phyloP scores from a whole-genome alignment of 2,797 vertebrate genomes.

The Salmo trutta region DNA sequence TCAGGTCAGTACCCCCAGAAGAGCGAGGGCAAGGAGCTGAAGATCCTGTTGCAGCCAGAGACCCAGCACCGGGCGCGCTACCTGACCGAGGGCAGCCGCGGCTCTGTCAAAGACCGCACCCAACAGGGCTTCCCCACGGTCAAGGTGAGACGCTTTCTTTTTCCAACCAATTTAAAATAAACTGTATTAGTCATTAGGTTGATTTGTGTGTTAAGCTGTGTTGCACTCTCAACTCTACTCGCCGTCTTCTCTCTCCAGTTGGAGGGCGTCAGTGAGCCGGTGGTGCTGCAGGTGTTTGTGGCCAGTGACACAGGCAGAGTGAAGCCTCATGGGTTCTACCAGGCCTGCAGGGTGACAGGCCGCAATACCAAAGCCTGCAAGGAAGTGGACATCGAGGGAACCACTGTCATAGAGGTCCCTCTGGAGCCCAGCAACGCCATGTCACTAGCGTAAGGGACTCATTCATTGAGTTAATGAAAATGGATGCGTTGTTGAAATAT shows the following conservation, averaged over 20 bases:
- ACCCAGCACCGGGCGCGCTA: conserved; percentile 97
- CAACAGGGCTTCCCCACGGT: conserved; percentile 97
- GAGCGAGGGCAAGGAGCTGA: conserved; percentile 95
- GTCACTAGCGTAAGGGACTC: conserved; percentile 90
- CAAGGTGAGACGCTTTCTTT: conserved; percentile 79
- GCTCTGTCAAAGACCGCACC: conserved; percentile 96
- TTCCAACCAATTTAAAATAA: background rate
- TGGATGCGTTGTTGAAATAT: background rate
- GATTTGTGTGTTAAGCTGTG: background rate
- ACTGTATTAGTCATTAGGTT: background rate
- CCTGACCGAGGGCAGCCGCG: conserved; percentile 96
- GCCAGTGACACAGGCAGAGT: conserved; percentile 95
- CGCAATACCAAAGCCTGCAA: conserved; percentile 98
- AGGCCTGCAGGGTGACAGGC: conserved; percentile 95
- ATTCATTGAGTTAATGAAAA: background rate
- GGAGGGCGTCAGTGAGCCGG: conserved; percentile 92
- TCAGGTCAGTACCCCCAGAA: conserved; percentile 91
- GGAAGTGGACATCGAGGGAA: conserved; percentile 97
- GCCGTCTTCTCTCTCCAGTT: conserved; percentile 70
- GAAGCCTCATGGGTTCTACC: conserved; percentile 98
- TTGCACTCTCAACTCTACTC: background rate
- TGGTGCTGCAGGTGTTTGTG: conserved; percentile 95
- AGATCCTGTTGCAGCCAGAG: conserved; percentile 96
- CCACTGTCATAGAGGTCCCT: conserved; percentile 95
- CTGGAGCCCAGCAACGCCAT: conserved; percentile 93